Conservation (phyloP, 2,797 vertebrate genomes). For the Rousettus madagascariensis region DNA sequence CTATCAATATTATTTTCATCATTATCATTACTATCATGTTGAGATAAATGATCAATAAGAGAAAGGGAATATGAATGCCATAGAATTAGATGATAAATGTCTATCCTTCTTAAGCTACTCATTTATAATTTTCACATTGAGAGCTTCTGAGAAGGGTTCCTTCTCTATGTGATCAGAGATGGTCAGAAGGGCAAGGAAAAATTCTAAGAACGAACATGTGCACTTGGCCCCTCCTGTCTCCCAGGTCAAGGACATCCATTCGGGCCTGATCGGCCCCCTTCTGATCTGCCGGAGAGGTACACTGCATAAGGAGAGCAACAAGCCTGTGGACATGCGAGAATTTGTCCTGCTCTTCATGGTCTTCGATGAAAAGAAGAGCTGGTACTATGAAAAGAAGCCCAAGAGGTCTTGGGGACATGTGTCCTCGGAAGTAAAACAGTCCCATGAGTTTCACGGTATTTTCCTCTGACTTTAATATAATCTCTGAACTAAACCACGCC, state of each 20-base stretch:
- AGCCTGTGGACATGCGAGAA: conserved; percentile 82
- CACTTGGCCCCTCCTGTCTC: conserved; percentile 60
- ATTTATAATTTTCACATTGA: background rate
- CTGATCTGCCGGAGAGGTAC: conserved; percentile 92
- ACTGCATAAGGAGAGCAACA: conserved; percentile 76
- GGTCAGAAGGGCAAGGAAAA: background rate
- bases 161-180: background rate
- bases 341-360: conserved; percentile 95
- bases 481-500: background rate
- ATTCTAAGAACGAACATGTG: background rate
- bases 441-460: conserved; percentile 92
- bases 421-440: conserved; percentile 79
- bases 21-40: background rate
- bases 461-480: conserved; percentile 12
- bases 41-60: background rate
- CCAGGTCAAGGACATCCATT: conserved; percentile 94
- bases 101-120: background rate
- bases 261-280: conserved; percentile 95
- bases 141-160: background rate
- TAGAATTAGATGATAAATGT: background rate
- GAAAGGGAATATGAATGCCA: background rate
- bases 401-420: conserved; percentile 81
- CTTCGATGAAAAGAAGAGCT: conserved; percentile 97
- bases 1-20: background rate
- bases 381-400: conserved; percentile 90